These are phyloP conservation scores for Lethenteron camtschaticum DNA, from an alignment of 2,113 vertebrate genomes.

Conservation along the genomic window DNA sequence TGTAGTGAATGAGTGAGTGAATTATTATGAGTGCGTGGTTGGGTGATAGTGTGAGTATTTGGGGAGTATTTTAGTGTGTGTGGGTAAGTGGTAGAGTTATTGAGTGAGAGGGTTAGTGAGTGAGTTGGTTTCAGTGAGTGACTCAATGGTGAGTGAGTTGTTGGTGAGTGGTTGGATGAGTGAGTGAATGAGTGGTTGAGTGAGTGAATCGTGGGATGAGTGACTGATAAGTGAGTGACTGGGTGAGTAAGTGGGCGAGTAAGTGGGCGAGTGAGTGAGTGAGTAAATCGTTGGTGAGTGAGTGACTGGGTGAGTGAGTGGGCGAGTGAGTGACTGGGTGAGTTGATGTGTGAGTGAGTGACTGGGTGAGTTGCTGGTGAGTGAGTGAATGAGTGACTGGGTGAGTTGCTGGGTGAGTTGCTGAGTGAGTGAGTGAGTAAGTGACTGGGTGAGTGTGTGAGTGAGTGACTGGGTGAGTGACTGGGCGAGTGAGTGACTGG, in stretches of 20 bases:
- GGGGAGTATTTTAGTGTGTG: not conserved
- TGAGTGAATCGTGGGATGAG: not conserved
- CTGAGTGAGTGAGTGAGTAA: not conserved
- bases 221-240: not conserved
- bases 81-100: not conserved
- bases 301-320: not conserved
- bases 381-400: not conserved
- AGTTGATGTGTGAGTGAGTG: not conserved
- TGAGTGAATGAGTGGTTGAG: not conserved
- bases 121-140: not conserved
- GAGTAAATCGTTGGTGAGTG: not conserved
- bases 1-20: not conserved
- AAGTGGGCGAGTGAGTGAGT: not conserved
- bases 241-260: not conserved
- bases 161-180: not conserved
- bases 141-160: not conserved
- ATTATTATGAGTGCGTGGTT: not conserved
- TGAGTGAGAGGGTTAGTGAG: not conserved
- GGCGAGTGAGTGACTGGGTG: not conserved
- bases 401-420: not conserved
- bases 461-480: not conserved
- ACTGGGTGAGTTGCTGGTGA: not conserved
- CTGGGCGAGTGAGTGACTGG: not conserved
- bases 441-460: not conserved
- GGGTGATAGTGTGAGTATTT: not conserved